Evolutionary conservation across 2,113 vertebrate species (phyloP).

Genomic region (Mormyrus iriodes): DNA sequence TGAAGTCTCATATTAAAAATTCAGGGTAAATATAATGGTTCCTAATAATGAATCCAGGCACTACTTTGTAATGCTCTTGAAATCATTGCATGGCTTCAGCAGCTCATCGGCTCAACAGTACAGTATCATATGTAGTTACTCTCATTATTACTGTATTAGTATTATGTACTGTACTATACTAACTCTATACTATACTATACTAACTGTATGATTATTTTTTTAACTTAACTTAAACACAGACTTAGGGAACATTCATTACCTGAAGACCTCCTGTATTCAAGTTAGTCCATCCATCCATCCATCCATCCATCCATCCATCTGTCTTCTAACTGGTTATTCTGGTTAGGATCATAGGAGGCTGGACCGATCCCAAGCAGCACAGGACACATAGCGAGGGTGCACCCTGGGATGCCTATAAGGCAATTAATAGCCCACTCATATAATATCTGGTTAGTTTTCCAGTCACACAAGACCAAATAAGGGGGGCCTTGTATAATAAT

Average conservation of each 20-base stretch:
- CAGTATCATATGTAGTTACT: not conserved
- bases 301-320: not conserved
- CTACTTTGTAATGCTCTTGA: not conserved
- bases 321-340: not conserved
- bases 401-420: not conserved
- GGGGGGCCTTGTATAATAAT: not conserved
- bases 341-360: not conserved
- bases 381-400: not conserved
- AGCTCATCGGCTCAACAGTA: not conserved
- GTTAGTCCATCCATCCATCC: not conserved
- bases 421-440: not conserved
- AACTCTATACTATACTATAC: not conserved
- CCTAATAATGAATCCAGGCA: not conserved
- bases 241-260: not conserved
- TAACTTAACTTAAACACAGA: not conserved
- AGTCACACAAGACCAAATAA: not conserved
- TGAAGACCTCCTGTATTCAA: not conserved
- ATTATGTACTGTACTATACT: not conserved
- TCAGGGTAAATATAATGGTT: not conserved
- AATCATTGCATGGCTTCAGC: not conserved
- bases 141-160: not conserved
- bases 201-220: not conserved
- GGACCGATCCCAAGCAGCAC: not conserved
- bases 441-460: not conserved
- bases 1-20: not conserved